Evolutionary conservation across 2,113 vertebrate genomes (phyloP), one percentile per base, ranked within the genome.

Genomic region (Benthochromis sp.): DNA sequence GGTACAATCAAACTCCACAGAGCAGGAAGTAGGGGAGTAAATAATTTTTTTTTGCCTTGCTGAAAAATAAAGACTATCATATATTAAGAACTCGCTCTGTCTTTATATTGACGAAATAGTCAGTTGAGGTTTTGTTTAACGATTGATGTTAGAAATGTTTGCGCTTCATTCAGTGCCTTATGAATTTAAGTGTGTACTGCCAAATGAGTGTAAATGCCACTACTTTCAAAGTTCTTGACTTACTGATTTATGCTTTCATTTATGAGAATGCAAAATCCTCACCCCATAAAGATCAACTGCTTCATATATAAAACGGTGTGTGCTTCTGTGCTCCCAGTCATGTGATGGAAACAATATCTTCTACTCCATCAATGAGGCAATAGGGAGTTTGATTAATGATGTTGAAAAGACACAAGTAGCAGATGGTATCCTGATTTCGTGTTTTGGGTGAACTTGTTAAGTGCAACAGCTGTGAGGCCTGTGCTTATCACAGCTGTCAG

Each of bases 341-440:
- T 90, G 93, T 87, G 93, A 93, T 93, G 91, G 86, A 43, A 94
- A 88, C 80, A 83, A 86, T 89, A 88, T 90, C 88, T 87, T 61
- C 84, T 31, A 9, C 84, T 55, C 87, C 84, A 93, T 93, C 84
- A 73, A 81, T 82, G 87, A 84, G 83, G 88, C 57, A 86, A 94
- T 94, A 82, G 40, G 81, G 84, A 88, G 78, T 92, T 93, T 96
- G 96, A 97, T 97, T 95, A 95, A 96, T 93, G 94, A 93, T 81
- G 92, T 83, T 71, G 50, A 90, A 84, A 87, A 94, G 84, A 93
- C 87, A 84, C 83, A 83, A 85, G 92, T 83, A 93, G 88, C 95
- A 94, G 94, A 95, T 94, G 94, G 91, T 89, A 88, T 90, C 88
- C 90, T 91, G 91, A 92, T 92, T 88, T 93, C 76, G 73, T 93